Conservation (phyloP, 2,888 invertebrate genomes). For the Heliconius ismenius region DNA sequence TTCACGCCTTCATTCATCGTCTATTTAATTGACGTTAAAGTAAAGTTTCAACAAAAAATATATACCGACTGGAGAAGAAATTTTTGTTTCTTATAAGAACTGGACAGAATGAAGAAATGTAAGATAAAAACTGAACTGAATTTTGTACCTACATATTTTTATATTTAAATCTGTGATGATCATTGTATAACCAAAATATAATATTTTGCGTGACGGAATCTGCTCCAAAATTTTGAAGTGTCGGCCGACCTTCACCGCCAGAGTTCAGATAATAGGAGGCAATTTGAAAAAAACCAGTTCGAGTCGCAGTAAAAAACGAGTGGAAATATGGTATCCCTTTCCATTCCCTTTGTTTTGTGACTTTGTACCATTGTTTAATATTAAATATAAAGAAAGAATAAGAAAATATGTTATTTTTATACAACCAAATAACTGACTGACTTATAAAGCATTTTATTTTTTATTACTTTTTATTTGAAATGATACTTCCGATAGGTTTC, state of each 20-base stretch:
- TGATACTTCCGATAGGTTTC: neutral
- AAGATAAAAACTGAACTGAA: neutral
- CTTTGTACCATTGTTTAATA: slow-evolving; percentile 25
- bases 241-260: slow-evolving; percentile 74
- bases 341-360: slow-evolving; percentile 53
- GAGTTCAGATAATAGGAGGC: slow-evolving; percentile 78
- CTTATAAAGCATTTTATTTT: neutral
- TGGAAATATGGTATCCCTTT: slow-evolving; percentile 66
- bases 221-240: slow-evolving; percentile 71
- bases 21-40: slow-evolving; percentile 28
- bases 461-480: neutral
- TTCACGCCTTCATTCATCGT: slow-evolving; percentile 68
- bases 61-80: neutral
- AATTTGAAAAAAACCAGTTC: slow-evolving; percentile 77
- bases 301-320: slow-evolving; percentile 65
- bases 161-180: neutral
- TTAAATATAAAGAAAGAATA: neutral
- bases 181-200: slow-evolving; percentile 54
- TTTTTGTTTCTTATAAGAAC: too few species aligned
- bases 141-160: neutral
- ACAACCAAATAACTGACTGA: neutral
- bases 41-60: slow-evolving; percentile 14
- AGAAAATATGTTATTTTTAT: neutral
- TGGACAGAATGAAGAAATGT: too few species aligned
- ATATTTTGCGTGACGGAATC: slow-evolving; percentile 80